A percentile compares a stretch with the other conserved stretches of the same genome.
Evolutionary conservation across 2,113 vertebrate genomes (phyloP).

Genomic region (Rhombomys opimus): DNA sequence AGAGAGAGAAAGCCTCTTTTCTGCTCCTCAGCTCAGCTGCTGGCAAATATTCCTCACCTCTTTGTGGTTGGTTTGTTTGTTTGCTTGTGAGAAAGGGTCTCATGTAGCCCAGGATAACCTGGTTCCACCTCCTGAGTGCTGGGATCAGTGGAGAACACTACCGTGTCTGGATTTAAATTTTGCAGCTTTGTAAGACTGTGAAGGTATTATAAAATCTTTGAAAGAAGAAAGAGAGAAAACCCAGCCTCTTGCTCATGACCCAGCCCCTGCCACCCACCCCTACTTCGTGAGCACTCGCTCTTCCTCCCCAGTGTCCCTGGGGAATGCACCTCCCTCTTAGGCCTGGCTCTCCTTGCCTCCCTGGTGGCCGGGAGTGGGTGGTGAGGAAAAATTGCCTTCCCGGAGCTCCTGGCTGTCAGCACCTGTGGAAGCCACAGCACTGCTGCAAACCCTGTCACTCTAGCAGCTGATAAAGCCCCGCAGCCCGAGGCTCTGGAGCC

Average conservation of each 20-base stretch:
- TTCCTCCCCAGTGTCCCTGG: constrained; percentile 63
- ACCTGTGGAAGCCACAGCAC: neutral
- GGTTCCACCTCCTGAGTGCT: neutral
- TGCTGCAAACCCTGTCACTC: constrained; percentile 78
- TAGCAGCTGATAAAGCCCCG: constrained; percentile 81
- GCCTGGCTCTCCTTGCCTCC: neutral
- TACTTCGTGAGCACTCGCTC: neutral
- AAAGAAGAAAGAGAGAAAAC: neutral
- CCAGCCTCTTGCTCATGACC: neutral
- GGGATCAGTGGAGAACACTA: no score
- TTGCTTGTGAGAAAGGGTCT: neutral
- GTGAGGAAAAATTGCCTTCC: neutral
- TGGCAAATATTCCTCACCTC: neutral
- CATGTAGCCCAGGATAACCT: neutral
- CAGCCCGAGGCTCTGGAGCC: constrained; percentile 73
- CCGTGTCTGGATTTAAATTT: neutral
- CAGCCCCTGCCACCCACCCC: neutral
- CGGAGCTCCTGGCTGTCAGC: constrained; percentile 81
- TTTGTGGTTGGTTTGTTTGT: neutral
- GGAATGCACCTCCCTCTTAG: neutral
- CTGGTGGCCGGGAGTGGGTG: constrained; percentile 55
- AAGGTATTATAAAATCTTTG: neutral
- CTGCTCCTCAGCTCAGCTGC: neutral
- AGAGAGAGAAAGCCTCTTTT: neutral
- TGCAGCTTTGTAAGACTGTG: neutral